phyloP scores from a whole-genome alignment of 2,888 invertebrate genomes.

The Patella pellucida region DNA sequence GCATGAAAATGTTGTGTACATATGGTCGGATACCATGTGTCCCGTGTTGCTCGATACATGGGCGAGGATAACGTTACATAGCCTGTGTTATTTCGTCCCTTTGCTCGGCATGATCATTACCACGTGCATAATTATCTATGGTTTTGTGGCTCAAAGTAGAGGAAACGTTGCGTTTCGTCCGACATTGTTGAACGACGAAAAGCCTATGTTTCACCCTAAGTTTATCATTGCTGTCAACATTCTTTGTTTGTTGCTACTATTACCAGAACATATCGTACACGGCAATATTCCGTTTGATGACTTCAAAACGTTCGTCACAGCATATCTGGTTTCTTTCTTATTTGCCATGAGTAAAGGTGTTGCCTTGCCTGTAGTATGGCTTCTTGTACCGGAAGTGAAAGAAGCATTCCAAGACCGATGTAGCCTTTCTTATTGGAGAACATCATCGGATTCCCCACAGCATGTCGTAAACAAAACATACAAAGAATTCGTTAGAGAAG shows the following conservation, averaged over 20 bases:
- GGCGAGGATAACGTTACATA: neutral
- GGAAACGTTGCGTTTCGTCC: conserved; percentile 1
- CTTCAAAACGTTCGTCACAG: neutral
- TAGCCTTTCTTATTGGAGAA: neutral
- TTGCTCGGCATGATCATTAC: neutral
- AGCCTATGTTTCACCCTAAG: neutral
- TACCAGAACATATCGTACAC: neutral
- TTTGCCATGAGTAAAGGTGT: neutral
- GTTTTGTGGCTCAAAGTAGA: neutral
- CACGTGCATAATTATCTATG: neutral
- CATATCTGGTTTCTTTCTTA: neutral
- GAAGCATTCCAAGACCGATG: neutral
- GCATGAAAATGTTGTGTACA: neutral
- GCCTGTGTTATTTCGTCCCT: neutral
- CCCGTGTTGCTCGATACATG: neutral
- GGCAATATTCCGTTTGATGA: neutral
- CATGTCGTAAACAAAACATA: neutral
- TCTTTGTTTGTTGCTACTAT: neutral
- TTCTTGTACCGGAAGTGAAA: neutral
- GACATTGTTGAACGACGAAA: neutral
- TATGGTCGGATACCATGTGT: neutral
- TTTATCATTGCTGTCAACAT: neutral
- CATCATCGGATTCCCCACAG: neutral
- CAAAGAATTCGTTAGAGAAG: neutral
- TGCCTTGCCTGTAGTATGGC: neutral